These are phyloP conservation scores for Pelvicachromis taeniatus DNA, from an alignment of 2,113 vertebrate species.

Conservation along the genomic window DNA sequence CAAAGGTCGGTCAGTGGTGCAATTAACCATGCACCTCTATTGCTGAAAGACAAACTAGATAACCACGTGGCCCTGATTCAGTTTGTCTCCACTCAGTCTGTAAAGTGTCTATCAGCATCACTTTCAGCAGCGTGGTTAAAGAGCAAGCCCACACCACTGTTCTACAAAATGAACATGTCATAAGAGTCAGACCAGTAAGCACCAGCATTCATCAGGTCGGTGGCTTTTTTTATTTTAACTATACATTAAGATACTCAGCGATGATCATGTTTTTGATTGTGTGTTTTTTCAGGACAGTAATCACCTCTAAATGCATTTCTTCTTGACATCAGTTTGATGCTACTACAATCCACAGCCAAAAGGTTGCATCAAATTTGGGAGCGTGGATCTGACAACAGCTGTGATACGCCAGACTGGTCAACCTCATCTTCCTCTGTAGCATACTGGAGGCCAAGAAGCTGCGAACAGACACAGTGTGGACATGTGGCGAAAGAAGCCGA, in stretches of 20 bases:
- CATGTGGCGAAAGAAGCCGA: background rate
- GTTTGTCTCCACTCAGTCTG: background rate
- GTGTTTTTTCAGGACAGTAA: background rate
- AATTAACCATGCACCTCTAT: conserved; percentile 47
- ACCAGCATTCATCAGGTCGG: background rate
- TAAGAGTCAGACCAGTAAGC: background rate
- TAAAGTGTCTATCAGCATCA: conserved; percentile 15
- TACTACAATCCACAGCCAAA: background rate
- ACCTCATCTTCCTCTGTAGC: background rate
- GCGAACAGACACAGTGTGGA: background rate
- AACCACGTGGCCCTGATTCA: conserved; percentile 31
- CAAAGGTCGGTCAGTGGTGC: conserved; percentile 21
- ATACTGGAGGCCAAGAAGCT: background rate
- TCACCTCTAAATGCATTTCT: background rate
- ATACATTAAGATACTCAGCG: background rate
- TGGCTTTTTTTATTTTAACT: background rate
- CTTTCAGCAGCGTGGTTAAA: conserved; percentile 34
- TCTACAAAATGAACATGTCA: conserved; percentile 32
- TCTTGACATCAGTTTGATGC: background rate
- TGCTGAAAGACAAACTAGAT: conserved; percentile 24
- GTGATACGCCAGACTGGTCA: background rate
- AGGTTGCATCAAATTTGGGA: background rate
- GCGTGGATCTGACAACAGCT: background rate
- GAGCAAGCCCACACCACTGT: conserved; percentile 20
- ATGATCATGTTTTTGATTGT: background rate